A percentile compares a stretch with the other conserved stretches of the same genome.
phyloP scores from a whole-genome alignment of 2,797 vertebrate species.

The Megaceryle alcyon region DNA sequence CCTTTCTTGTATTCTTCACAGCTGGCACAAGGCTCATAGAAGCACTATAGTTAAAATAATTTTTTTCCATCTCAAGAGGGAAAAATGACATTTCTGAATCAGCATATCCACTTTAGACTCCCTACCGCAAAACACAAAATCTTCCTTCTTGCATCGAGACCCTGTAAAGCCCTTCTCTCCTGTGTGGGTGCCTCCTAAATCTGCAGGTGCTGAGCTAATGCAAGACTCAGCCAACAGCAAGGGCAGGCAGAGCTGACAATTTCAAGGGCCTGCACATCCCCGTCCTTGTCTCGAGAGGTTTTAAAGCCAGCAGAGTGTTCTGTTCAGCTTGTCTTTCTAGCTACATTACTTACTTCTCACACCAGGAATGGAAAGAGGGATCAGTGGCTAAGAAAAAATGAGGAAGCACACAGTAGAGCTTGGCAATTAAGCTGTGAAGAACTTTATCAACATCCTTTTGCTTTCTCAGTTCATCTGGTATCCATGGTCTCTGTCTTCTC shows the following conservation, averaged over 20 bases:
- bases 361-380: background rate
- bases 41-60: background rate
- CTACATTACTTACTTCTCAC: background rate
- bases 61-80: background rate
- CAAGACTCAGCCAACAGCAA: background rate
- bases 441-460: background rate
- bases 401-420: background rate
- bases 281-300: background rate
- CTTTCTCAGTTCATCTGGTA: background rate
- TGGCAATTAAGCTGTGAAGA: background rate
- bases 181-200: background rate
- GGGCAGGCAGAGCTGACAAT: background rate
- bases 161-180: background rate
- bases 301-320: background rate
- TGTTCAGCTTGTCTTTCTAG: background rate
- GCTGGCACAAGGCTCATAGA: background rate
- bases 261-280: background rate
- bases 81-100: background rate
- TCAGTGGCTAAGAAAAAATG: accelerated
- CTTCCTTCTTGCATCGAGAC: background rate
- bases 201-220: background rate
- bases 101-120: background rate
- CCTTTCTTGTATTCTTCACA: background rate
- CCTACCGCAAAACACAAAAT: background rate
- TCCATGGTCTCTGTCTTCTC: background rate